Percentiles rank a stretch among this genome's conserved stretches.
phyloP scores from a whole-genome alignment of 2,113 vertebrate genomes.

The Ophiodon elongatus region DNA sequence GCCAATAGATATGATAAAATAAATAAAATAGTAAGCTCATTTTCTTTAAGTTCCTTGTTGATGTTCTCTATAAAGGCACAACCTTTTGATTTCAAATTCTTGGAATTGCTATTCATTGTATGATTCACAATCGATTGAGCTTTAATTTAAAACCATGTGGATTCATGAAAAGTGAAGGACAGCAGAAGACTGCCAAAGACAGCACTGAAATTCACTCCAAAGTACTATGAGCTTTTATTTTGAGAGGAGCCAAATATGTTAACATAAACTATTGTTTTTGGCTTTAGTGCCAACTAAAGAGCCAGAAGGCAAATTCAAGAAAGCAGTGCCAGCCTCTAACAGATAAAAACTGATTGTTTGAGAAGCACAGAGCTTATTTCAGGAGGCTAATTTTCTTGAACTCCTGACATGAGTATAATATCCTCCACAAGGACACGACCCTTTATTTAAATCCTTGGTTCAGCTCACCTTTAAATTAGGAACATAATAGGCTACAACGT shows the following conservation, averaged over 20 bases:
- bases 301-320: slow-evolving; percentile 35
- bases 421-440: slow-evolving; percentile 3
- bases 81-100: slow-evolving; percentile 33
- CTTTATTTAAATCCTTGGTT: slow-evolving; percentile 8
- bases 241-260: slow-evolving; percentile 43
- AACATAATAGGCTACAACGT: background rate
- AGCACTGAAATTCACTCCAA: slow-evolving; percentile 21
- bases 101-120: slow-evolving; percentile 11
- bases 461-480: slow-evolving; percentile 17
- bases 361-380: background rate
- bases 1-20: too few species aligned
- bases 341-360: slow-evolving; percentile 19
- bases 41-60: slow-evolving; percentile 12
- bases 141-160: slow-evolving; percentile 36
- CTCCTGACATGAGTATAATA: background rate
- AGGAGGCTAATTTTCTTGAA: background rate
- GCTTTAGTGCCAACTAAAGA: slow-evolving; percentile 5
- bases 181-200: slow-evolving; percentile 30
- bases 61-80: slow-evolving; percentile 11
- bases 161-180: slow-evolving; percentile 60
- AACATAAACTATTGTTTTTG: slow-evolving; percentile 51
- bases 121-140: slow-evolving; percentile 34
- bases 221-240: slow-evolving; percentile 28
- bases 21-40: slow-evolving; percentile 4
- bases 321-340: slow-evolving; percentile 5